Evolutionary conservation across 2,797 vertebrate genomes (phyloP).

Genomic region (Remorina albescens): DNA sequence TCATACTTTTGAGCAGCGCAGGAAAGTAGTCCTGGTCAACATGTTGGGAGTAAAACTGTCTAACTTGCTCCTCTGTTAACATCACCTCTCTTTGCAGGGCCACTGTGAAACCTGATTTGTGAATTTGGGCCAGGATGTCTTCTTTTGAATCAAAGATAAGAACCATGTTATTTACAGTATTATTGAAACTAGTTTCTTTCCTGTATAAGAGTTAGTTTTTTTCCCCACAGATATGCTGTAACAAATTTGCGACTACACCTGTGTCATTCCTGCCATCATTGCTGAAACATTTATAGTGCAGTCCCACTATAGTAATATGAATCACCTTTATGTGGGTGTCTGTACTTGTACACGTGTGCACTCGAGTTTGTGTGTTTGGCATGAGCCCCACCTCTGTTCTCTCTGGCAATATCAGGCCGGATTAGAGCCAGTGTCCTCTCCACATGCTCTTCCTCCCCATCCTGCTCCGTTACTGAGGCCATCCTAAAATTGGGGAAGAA

Average conservation of each 20-base stretch:
- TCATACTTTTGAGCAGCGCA: conserved; percentile 80
- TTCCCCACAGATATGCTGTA: background rate
- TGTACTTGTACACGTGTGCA: conserved; percentile 19
- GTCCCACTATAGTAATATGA: conserved; percentile 13
- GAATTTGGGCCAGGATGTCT: conserved; percentile 78
- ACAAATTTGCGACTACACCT: background rate
- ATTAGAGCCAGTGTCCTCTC: conserved; percentile 88
- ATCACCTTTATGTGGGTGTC: conserved; percentile 21
- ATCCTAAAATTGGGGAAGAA: conserved; percentile 89
- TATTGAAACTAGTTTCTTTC: background rate
- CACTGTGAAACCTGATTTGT: conserved; percentile 82
- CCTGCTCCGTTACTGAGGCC: conserved; percentile 64
- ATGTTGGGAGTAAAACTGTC: conserved; percentile 83
- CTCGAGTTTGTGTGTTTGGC: conserved; percentile 72
- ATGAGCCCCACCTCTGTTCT: conserved; percentile 82
- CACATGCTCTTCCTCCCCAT: conserved; percentile 76
- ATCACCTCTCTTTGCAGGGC: conserved; percentile 82
- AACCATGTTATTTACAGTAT: conserved; percentile 1
- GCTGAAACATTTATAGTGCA: conserved; percentile 18
- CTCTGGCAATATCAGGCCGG: conserved; percentile 83
- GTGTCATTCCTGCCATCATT: conserved; percentile 31
- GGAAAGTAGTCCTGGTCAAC: conserved; percentile 80
- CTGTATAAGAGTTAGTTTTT: conserved; percentile 3
- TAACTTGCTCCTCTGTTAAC: conserved; percentile 79
- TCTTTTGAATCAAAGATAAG: conserved; percentile 71